These are phyloP conservation scores for Neopelma chrysocephalum DNA, from an alignment of 2,797 vertebrate species.

Conservation along the genomic window DNA sequence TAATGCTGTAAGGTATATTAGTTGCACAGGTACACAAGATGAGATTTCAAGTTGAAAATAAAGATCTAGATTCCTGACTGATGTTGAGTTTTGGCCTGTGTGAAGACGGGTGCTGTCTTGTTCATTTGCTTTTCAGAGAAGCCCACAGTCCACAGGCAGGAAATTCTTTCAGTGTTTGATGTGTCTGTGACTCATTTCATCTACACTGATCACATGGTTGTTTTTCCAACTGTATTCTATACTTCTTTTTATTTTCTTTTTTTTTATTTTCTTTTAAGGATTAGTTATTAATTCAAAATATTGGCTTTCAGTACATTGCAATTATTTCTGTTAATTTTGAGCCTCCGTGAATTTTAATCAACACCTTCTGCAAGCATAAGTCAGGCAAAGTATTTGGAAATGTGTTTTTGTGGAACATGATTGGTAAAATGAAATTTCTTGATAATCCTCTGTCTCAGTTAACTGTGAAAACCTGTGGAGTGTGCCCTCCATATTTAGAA, in stretches of 20 bases:
- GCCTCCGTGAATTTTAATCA: neutral
- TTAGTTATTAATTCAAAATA: neutral
- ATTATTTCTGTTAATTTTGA: neutral
- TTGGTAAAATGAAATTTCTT: neutral
- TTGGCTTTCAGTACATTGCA: neutral
- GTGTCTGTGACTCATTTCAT: conserved; percentile 74
- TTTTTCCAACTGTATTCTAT: conserved; percentile 28
- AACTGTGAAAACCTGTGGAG: neutral
- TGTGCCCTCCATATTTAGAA: neutral
- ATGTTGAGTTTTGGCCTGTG: conserved; percentile 15
- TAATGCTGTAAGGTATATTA: neutral
- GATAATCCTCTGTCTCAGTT: neutral
- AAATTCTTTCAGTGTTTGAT: conserved; percentile 78
- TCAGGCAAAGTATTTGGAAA: neutral
- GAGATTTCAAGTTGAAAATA: neutral
- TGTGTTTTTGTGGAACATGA: neutral
- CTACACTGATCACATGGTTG: conserved; percentile 56
- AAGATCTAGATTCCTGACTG: neutral
- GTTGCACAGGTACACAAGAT: neutral
- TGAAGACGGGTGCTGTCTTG: conserved; percentile 4
- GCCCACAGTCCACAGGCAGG: conserved; percentile 72
- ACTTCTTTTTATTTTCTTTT: neutral
- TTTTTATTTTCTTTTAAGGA: neutral
- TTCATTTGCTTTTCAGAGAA: conserved; percentile 52
- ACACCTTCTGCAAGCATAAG: neutral